These are phyloP conservation scores for Plagiodera versicolora DNA, from an alignment of 2,888 invertebrate species.

Conservation along the genomic window DNA sequence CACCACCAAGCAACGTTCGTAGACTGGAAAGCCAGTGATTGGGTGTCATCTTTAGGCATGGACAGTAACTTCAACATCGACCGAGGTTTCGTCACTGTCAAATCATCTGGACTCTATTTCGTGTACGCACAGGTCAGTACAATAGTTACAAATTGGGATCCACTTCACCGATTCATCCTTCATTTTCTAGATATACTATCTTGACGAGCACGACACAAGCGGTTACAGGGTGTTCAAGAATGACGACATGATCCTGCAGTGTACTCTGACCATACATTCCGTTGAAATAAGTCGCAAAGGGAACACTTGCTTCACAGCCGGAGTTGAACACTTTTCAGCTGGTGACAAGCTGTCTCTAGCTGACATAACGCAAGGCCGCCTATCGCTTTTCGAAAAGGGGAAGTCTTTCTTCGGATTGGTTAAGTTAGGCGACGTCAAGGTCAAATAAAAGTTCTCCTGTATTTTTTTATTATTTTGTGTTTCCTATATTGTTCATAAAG, in stretches of 20 bases:
- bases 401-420: conserved; percentile 84
- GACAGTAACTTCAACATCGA: conserved; percentile 63
- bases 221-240: conserved; percentile 73
- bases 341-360: conserved; percentile 70
- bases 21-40: conserved; percentile 67
- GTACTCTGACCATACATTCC: conserved; percentile 68
- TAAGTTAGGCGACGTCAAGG: conserved; percentile 63
- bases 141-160: too few relatives aligned
- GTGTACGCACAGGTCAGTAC: conserved; percentile 71
- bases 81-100: conserved; percentile 68
- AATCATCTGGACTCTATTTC: conserved; percentile 73
- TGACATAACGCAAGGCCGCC: conserved; percentile 69
- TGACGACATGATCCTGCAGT: conserved; percentile 67
- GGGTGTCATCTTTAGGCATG: conserved; percentile 65
- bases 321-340: conserved; percentile 63
- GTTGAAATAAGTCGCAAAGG: conserved; percentile 60
- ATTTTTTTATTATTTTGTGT: not conserved
- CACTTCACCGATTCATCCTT: too few relatives aligned
- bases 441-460: conserved; percentile 9
- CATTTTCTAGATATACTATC: conserved; percentile 72
- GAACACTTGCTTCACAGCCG: conserved; percentile 76
- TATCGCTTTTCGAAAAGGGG: conserved; percentile 70
- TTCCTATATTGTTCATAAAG: not conserved
- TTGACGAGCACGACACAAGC: conserved; percentile 75
- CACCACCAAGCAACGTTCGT: conserved; percentile 66